Evolutionary conservation across 1,140 invertebrate species (phyloP).

Genomic region (Episyrphus balteatus): DNA sequence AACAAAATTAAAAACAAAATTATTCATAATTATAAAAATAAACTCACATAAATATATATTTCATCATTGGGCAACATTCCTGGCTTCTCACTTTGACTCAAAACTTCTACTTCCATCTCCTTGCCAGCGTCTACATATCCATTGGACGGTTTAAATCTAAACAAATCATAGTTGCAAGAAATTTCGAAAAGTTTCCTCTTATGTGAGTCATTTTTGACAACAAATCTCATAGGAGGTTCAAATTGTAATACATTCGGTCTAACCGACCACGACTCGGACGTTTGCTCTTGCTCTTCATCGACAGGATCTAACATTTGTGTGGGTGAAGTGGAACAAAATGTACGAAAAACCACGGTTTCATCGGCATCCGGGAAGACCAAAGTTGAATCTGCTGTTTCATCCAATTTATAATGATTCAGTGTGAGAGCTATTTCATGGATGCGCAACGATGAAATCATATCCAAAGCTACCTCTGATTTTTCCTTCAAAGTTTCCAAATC

Average conservation of each 20-base stretch:
- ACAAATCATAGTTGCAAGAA: conserved; percentile 16
- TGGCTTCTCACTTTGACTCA: background rate
- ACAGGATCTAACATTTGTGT: conserved; percentile 20
- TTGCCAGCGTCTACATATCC: conserved; percentile 24
- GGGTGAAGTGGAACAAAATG: conserved; percentile 22
- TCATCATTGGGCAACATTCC: background rate
- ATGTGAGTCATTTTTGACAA: conserved; percentile 18
- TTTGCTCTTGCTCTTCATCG: conserved; percentile 13
- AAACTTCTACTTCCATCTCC: conserved; percentile 17
- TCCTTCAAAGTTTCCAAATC: conserved; percentile 20
- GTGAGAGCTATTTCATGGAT: conserved; percentile 32
- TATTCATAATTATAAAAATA: background rate
- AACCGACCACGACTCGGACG: conserved; percentile 13
- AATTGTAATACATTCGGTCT: conserved; percentile 8
- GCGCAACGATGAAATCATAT: conserved; percentile 22
- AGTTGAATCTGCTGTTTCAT: conserved; percentile 25
- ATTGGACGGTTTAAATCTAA: conserved; percentile 19
- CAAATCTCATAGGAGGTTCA: conserved; percentile 13
- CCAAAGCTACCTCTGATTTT: conserved; percentile 23
- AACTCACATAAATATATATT: conserved; percentile 3
- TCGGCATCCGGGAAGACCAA: conserved; percentile 26
- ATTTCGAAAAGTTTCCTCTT: conserved; percentile 27
- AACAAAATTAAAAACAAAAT: background rate
- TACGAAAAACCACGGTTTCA: conserved; percentile 29
- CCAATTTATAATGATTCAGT: conserved; percentile 23